These are phyloP conservation scores for Tipula lateralis DNA, from an alignment of 2,888 invertebrate genomes.

Conservation along the genomic window DNA sequence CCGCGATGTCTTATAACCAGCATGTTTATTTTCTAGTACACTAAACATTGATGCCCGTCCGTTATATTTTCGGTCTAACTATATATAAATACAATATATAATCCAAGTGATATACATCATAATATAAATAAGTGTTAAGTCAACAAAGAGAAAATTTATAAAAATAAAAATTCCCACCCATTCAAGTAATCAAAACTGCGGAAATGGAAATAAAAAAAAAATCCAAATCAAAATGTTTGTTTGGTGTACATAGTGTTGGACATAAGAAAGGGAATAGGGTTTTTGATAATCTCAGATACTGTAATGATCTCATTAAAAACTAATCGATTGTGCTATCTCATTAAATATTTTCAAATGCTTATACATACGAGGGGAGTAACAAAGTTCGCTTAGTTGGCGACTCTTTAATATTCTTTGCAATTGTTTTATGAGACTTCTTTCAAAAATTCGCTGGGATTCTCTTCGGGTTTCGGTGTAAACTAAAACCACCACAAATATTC, in stretches of 20 bases:
- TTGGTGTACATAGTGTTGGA: not conserved
- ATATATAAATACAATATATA: too few relatives aligned
- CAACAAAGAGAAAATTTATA: not conserved
- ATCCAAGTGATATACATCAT: not conserved
- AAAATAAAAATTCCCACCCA: not conserved
- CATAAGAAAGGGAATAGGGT: not conserved
- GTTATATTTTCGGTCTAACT: not conserved
- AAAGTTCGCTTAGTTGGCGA: too few relatives aligned
- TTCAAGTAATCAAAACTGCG: slow-evolving; percentile 19
- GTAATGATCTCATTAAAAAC: not conserved
- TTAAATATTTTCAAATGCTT: too few relatives aligned
- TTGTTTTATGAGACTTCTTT: too few relatives aligned
- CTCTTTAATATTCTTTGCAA: too few relatives aligned
- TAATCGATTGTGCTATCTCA: not conserved
- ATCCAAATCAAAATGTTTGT: not conserved
- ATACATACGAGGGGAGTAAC: too few relatives aligned
- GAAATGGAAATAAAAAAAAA: not conserved
- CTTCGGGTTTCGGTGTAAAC: too few relatives aligned
- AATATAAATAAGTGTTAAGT: not conserved
- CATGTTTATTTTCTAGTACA: not conserved
- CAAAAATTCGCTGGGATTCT: too few relatives aligned
- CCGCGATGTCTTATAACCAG: not conserved
- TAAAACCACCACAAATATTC: too few relatives aligned
- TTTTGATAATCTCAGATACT: not conserved
- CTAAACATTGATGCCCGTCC: not conserved